phyloP scores from a whole-genome alignment of 1,140 invertebrate species.

The Drosophila nasuta region DNA sequence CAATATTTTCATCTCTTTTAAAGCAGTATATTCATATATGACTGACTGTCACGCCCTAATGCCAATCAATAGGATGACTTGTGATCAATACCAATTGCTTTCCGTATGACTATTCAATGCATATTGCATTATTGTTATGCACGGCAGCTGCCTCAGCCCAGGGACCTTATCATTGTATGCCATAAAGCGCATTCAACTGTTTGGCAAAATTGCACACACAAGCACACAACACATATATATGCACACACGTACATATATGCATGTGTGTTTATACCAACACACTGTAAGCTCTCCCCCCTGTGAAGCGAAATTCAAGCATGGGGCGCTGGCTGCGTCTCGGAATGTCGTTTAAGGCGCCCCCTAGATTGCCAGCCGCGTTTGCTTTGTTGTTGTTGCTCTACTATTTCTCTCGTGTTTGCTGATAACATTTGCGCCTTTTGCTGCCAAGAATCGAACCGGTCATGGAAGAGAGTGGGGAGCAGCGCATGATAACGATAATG shows the following conservation, averaged over 20 bases:
- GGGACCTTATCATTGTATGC: constrained; percentile 48
- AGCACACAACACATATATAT: background rate
- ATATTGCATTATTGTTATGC: constrained; percentile 62
- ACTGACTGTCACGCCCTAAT: constrained; percentile 25
- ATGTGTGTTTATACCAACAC: constrained; percentile 9
- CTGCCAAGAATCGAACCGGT: constrained; percentile 41
- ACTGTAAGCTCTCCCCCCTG: constrained; percentile 18
- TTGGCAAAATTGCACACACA: constrained; percentile 34
- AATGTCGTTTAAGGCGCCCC: constrained; percentile 55
- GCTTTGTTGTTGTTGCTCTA: constrained; percentile 45
- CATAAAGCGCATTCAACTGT: constrained; percentile 73
- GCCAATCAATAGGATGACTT: constrained; percentile 47
- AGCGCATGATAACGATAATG: constrained; percentile 66
- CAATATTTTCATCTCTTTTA: background rate
- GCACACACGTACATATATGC: background rate
- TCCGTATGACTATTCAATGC: constrained; percentile 60
- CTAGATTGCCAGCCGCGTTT: constrained; percentile 32
- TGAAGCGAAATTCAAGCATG: constrained; percentile 15
- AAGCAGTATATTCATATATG: background rate
- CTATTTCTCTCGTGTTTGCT: constrained; percentile 51
- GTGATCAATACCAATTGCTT: constrained; percentile 76
- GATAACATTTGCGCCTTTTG: constrained; percentile 78
- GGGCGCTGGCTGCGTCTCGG: constrained; percentile 32
- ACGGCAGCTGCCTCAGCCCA: constrained; percentile 35
- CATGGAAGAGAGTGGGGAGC: constrained; percentile 21